Evolutionary conservation across 2,113 vertebrate genomes (phyloP).

Genomic region (Propithecus coquereli): DNA sequence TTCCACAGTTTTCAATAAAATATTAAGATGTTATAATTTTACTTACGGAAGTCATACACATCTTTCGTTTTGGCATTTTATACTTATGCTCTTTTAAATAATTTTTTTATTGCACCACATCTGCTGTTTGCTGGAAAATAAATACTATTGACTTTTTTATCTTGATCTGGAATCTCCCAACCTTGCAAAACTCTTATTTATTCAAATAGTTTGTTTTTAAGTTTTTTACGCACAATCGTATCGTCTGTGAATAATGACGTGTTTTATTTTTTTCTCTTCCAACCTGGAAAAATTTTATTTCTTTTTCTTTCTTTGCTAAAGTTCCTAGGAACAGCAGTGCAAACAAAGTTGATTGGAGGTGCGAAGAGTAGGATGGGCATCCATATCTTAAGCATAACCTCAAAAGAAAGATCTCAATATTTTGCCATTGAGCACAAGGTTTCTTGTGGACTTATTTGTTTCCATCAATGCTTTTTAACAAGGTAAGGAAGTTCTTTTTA

Average conservation of each 20-base stretch:
- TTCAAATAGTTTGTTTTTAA: background rate
- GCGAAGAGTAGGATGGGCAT: background rate
- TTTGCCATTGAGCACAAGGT: background rate
- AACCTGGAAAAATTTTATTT: background rate
- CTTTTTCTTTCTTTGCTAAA: background rate
- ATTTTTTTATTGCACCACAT: background rate
- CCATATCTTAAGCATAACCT: background rate
- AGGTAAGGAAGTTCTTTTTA: background rate
- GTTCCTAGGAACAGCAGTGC: background rate
- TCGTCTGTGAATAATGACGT: background rate
- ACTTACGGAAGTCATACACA: background rate
- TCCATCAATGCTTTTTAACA: background rate
- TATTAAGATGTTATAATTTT: background rate
- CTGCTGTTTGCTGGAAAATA: background rate
- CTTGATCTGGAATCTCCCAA: background rate
- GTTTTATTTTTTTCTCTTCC: background rate
- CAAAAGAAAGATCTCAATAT: background rate
- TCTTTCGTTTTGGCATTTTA: conserved; percentile 20
- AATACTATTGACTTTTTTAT: conserved; percentile 2
- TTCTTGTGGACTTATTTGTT: background rate
- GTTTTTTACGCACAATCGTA: background rate
- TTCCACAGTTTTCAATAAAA: background rate
- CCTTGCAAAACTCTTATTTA: background rate
- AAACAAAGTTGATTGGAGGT: background rate
- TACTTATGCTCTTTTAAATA: background rate